These are phyloP conservation scores for Aphrocallistes beatrix DNA, from an alignment of 37 sponge, comb jelly and placozoan genomes.

Conservation along the genomic window DNA sequence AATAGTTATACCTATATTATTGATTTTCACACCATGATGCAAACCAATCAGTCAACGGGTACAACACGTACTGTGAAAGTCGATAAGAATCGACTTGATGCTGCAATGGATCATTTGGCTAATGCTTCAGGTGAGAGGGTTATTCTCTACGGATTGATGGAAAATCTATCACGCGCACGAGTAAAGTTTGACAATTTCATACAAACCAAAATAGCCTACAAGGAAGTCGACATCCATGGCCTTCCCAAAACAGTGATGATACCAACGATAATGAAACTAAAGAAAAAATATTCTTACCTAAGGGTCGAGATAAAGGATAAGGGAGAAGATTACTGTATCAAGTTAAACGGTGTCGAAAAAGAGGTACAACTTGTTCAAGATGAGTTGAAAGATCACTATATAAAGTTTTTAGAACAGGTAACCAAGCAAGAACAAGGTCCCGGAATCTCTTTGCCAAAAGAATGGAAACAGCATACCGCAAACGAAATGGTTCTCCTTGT, in stretches of 20 bases:
- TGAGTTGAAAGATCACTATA: neutral
- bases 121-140: neutral
- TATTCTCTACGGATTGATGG: neutral
- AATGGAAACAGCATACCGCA: neutral
- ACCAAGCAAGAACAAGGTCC: neutral
- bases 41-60: conserved; percentile 36
- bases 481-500: neutral
- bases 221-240: neutral
- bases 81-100: neutral
- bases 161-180: neutral
- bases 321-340: neutral
- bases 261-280: neutral
- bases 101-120: neutral
- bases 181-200: neutral
- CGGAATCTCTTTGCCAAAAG: neutral
- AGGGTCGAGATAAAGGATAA: neutral
- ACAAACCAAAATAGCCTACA: neutral
- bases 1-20: conserved; percentile 22
- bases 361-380: neutral
- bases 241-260: neutral
- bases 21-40: conserved; percentile 46
- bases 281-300: neutral
- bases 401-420: neutral
- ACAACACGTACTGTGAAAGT: neutral
- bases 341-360: neutral